These are phyloP conservation scores for Drosophila nannoptera DNA, from an alignment of 1,140 invertebrate species.

Conservation along the genomic window DNA sequence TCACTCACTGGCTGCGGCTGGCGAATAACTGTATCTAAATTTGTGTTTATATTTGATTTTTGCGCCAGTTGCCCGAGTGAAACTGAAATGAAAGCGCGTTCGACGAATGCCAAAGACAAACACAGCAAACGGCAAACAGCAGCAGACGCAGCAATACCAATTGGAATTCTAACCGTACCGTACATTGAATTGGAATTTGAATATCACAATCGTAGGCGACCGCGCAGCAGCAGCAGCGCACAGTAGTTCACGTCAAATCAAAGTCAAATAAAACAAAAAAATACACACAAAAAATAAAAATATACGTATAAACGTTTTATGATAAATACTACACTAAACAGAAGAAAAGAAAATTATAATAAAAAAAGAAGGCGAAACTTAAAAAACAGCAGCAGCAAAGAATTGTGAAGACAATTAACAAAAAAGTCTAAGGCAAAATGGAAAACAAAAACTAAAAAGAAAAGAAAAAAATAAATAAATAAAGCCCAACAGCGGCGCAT, in stretches of 20 bases:
- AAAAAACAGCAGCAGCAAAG: neutral
- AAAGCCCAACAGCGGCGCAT: constrained; percentile 30
- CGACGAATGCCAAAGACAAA: constrained; percentile 51
- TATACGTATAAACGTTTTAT: constrained; percentile 16
- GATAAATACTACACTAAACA: constrained; percentile 21
- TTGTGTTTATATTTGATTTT: constrained; percentile 73
- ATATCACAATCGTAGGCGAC: too few relatives aligned
- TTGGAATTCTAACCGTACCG: constrained; percentile 28
- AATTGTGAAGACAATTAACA: constrained; percentile 1
- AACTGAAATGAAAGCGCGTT: constrained; percentile 72
- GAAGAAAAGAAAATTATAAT: neutral
- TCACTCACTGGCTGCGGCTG: constrained; percentile 10
- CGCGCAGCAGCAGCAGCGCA: too few relatives aligned
- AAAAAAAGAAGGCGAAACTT: neutral
- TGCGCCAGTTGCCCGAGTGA: constrained; percentile 70
- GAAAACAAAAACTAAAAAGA: constrained; percentile 5
- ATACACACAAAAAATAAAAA: constrained; percentile 19
- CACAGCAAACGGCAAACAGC: neutral
- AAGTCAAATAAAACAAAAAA: constrained; percentile 15
- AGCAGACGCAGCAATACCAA: constrained; percentile 15
- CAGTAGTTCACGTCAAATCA: neutral
- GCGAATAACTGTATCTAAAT: constrained; percentile 66
- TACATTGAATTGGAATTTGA: neutral
- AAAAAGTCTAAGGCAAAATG: constrained; percentile 5
- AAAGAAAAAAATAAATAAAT: constrained; percentile 28